Evolutionary conservation across 2,797 vertebrate genomes (phyloP), one percentile per base, ranked within the genome.

Genomic region (Pseudomugil gertrudae): DNA sequence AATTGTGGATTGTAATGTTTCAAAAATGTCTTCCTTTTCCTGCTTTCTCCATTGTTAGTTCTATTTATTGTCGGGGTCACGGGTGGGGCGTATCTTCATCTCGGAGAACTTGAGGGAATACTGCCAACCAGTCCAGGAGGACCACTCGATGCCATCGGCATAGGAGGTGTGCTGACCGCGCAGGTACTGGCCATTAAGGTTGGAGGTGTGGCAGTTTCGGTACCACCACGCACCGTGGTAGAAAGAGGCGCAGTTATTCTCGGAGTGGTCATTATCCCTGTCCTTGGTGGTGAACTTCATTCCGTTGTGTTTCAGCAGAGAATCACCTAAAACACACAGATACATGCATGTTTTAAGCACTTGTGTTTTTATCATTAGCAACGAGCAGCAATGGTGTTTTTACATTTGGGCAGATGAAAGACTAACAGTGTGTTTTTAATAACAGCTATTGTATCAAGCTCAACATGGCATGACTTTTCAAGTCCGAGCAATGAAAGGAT

Each of bases 181-280:
- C 79, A 98, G 94, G 92, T 99, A 99, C 85, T 99, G 97, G 57
- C 98, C 98, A 0, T 99, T 99, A 61, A 99, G 95, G 95, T 99
- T 99, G 92, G 96, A 97, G 2, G 97, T 98, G 94, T 99, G 98
- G 92, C 98, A 99, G 91, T 98, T 99, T 75, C 96, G 96, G 88
- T 99, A 99, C 98, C 98, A 99, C 98, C 98, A 99, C 73, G 98
- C 98, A 0, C 98, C 98, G 0, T 96, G 96, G 94, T 99, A 99
- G 92, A 98, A 99, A 3, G 96, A 93, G 0, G 98, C 98, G 0
- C 98, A 99, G 94, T 99, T 99, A 90, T 98, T 98, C 91, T 98
- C 97, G 0, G 97, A 98, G 88, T 97, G 97, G 93, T 99, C 98
- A 3, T 97, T 95, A 90, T 99, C 98, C 56, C 91, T 88, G 93